Evolutionary conservation across 2,797 vertebrate genomes (phyloP), one percentile per base, ranked within the genome.

Genomic region (Dendrocincla fuliginosa): DNA sequence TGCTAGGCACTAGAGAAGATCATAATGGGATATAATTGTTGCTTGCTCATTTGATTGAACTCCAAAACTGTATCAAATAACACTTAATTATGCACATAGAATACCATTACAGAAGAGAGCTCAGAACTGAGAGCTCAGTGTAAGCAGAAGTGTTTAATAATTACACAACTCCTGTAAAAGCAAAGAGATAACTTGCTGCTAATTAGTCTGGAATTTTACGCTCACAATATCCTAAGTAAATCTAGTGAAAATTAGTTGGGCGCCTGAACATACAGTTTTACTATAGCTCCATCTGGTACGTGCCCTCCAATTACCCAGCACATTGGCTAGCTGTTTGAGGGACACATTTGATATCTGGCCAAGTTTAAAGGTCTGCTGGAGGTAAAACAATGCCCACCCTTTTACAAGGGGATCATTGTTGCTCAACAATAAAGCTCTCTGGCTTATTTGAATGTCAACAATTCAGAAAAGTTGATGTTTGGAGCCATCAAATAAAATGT

Each of bases 391-490:
- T 98, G 97, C 95, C 97, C 97, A 98, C 96, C 97, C 97, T 98
- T 98, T 97, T 98, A 98, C 98, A 98, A 98, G 98, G 96, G 91
- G 70, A 77, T 90, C 95, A 98, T 98, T 98, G 98, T 98, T 98
- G 91, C 92, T 94, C 94, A 97, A 98, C 98, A 98, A 98, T 98
- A 96, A 97, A 96, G 97, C 97, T 97, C 97, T 98, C 97, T 97
- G 97, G 97, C 98, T 98, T 98, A 98, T 98, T 98, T 98, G 98
- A 98, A 98, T 98, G 98, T 98, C 98, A 98, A 98, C 98, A 98
- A 98, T 98, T 98, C 97, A 98, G 97, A 97, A 98, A 98, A 98
- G 98, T 98, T 98, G 98, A 98, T 98, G 98, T 98, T 98, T 98
- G 96, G 98, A 98, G 98, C 97, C 97, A 98, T 98, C 98, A 98